Base-by-base conservation (phyloP, 2,888 invertebrate genomes). In the Scaeva pyrastri region DNA sequence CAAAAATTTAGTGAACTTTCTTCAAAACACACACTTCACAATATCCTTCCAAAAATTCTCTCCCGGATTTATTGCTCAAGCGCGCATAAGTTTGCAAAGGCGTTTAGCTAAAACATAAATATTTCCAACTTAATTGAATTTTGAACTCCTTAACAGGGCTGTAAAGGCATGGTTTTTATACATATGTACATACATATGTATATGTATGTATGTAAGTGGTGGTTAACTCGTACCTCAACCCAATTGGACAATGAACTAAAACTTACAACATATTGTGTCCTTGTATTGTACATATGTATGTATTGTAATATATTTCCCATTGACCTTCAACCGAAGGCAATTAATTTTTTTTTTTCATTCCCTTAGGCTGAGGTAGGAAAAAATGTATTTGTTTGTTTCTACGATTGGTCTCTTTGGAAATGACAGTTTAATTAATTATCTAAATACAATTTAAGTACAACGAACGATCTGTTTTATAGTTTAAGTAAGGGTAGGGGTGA, bases 341-440 rank as follows among this genome's bases (percentile, higher is more conserved):
- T 58, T 58, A 58, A 16, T 58, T 36, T 36, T 16, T 58, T n/a
- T n/a, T n/a, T n/a, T n/a, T n/a, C 39, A 12, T 36, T 19, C 19
- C 39, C 31, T 39, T 19, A 39, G 36, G 58, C 39, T 50, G 19
- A 12, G 19, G 2, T 6, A 2, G 45, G 5, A 45, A 2, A 45
- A 16, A 31, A 31, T 31, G 48, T 19, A 5, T 23, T 55, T 19
- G 19, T 58, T 58, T 58, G 5, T 58, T 36, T 58, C 36, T 16
- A 11, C 4, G 12, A n/a, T n/a, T 12, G 19, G 12, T 19, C 12
- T 7, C 39, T 16, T 1, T 31, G 58, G 7, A 58, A 58, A 58
- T 7, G 58, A 36, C 58, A 58, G 19, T 58, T 31, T 56, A 39
- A 58, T 58, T 58, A 58, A 58, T 58, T n/a, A n/a, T n/a, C n/a